phyloP scores from a whole-genome alignment of 2,888 invertebrate genomes.

The Aquatica leii region DNA sequence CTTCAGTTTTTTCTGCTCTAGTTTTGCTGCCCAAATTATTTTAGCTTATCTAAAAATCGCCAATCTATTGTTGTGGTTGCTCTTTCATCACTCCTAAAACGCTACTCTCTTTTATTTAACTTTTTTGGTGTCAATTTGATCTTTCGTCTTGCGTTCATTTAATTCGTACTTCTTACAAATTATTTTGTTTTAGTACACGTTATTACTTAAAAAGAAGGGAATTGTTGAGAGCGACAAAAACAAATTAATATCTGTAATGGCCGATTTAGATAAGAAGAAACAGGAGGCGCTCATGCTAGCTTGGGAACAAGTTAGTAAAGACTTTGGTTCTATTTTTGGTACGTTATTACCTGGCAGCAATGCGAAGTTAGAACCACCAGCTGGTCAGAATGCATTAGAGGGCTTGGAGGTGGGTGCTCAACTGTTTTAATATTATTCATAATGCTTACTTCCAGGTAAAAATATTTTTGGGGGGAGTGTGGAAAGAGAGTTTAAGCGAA shows the following conservation, averaged over 20 bases:
- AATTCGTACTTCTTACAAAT: too few species aligned
- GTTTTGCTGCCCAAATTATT: too few species aligned
- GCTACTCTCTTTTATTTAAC: too few species aligned
- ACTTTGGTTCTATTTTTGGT: slow-evolving; percentile 95
- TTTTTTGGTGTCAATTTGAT: too few species aligned
- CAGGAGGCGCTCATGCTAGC: slow-evolving; percentile 81
- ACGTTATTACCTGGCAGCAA: slow-evolving; percentile 90
- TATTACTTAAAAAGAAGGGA: slow-evolving; percentile 69
- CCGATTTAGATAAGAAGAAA: slow-evolving; percentile 91
- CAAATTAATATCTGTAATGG: slow-evolving; percentile 80
- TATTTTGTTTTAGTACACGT: slow-evolving; percentile 64
- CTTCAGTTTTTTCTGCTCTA: too few species aligned
- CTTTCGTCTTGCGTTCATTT: too few species aligned
- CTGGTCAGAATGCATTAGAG: slow-evolving; percentile 77
- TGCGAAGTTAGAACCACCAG: slow-evolving; percentile 82
- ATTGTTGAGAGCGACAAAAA: slow-evolving; percentile 78
- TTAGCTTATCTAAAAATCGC: too few species aligned
- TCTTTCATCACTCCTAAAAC: too few species aligned
- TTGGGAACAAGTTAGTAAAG: slow-evolving; percentile 86
- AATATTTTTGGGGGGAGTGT: slow-evolving; percentile 90
- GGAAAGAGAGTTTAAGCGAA: slow-evolving; percentile 97
- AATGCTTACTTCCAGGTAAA: slow-evolving; percentile 64
- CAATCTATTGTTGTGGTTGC: too few species aligned
- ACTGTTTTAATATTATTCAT: too few species aligned
- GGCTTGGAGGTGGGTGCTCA: slow-evolving; percentile 81